phyloP scores from a whole-genome alignment of 2,888 invertebrate species.

The Neelides folsomi region DNA sequence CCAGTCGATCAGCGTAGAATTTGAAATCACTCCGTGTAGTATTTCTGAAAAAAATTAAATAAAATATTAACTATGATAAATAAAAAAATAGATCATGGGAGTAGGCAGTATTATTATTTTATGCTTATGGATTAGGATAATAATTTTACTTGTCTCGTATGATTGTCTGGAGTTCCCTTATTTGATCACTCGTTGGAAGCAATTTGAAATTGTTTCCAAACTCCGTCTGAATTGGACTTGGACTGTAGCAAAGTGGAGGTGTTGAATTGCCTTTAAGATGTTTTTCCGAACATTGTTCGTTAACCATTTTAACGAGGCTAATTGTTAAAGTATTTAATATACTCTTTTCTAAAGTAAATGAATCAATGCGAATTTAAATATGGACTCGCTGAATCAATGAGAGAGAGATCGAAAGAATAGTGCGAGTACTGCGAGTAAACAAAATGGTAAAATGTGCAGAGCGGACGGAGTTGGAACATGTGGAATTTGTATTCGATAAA shows the following conservation, averaged over 20 bases:
- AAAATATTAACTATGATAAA: too few relatives aligned
- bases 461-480: background rate
- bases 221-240: slow-evolving; percentile 31
- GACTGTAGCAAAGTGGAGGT: background rate
- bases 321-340: too few relatives aligned
- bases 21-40: slow-evolving; percentile 91
- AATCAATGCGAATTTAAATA: too few relatives aligned
- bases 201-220: slow-evolving; percentile 58
- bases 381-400: slow-evolving; percentile 2
- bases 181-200: slow-evolving; percentile 60
- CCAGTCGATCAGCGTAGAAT: slow-evolving; percentile 91
- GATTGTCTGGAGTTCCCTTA: slow-evolving; percentile 72
- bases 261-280: slow-evolving; percentile 8
- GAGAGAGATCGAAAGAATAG: background rate
- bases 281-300: slow-evolving; percentile 6
- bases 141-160: slow-evolving; percentile 64
- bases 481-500: too few relatives aligned
- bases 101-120: background rate
- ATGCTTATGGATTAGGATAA: background rate
- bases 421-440: slow-evolving; percentile 1
- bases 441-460: background rate
- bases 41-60: slow-evolving; percentile 51
- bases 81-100: too few relatives aligned
- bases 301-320: slow-evolving; percentile 5
- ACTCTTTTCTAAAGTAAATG: too few relatives aligned